phyloP scores from a whole-genome alignment of 35 echinoderm and acorn worm genomes.

The Lytechinus pictus region DNA sequence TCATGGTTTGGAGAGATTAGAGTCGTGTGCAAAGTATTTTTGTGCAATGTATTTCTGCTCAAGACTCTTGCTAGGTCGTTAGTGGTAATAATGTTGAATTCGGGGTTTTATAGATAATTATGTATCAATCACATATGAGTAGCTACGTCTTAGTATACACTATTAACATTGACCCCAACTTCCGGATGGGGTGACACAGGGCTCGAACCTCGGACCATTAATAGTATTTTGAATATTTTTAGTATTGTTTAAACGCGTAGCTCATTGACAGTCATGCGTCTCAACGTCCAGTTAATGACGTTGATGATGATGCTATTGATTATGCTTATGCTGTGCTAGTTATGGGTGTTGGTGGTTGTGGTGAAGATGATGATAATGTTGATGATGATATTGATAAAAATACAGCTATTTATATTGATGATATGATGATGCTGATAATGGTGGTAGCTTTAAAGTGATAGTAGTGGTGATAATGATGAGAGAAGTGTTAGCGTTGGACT shows the following conservation, averaged over 20 bases:
- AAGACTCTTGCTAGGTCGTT: neutral
- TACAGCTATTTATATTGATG: too few relatives aligned
- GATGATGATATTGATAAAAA: too few relatives aligned
- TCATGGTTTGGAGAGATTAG: neutral
- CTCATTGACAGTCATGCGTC: too few relatives aligned
- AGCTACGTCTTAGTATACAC: too few relatives aligned
- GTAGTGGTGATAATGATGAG: neutral
- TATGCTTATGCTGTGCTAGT: neutral
- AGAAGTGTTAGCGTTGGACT: neutral
- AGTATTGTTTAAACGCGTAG: too few relatives aligned
- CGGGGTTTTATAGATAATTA: too few relatives aligned
- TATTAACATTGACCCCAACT: too few relatives aligned
- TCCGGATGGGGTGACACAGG: too few relatives aligned
- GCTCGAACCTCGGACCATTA: too few relatives aligned
- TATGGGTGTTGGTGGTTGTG: neutral
- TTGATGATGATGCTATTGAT: neutral
- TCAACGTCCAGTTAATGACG: neutral
- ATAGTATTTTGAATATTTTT: too few relatives aligned
- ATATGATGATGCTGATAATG: conserved; percentile 31
- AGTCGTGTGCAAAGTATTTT: neutral
- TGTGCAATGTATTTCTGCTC: neutral
- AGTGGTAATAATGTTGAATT: neutral
- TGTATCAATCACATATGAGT: too few relatives aligned
- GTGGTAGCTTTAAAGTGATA: neutral
- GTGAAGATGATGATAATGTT: neutral